A percentile compares a stretch with the other conserved stretches of the same genome.
phyloP scores from a whole-genome alignment of 2,797 vertebrate genomes.

The Prionace glauca region DNA sequence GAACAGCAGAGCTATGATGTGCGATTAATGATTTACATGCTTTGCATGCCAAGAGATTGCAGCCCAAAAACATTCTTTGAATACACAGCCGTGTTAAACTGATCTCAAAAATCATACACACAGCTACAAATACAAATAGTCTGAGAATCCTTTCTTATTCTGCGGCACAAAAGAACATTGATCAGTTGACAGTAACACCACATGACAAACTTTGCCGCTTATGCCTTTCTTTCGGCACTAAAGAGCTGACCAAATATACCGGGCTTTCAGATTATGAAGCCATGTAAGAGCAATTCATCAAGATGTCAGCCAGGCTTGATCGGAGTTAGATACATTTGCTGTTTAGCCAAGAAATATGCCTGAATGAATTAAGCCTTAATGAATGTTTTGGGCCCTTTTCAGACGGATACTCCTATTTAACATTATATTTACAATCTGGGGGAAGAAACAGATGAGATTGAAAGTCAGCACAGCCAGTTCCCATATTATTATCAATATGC shows the following conservation, averaged over 20 bases:
- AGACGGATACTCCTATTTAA: constrained; percentile 22
- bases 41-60: constrained; percentile 4
- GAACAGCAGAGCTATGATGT: constrained; percentile 21
- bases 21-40: constrained; percentile 24
- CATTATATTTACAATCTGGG: not conserved
- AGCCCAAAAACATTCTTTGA: not conserved
- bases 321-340: constrained; percentile 7
- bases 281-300: constrained; percentile 36
- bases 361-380: constrained; percentile 23
- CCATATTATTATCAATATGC: not conserved
- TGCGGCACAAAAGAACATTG: not conserved
- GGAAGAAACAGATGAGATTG: not conserved
- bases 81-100: not conserved
- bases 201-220: constrained; percentile 31
- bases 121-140: not conserved
- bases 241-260: constrained; percentile 30
- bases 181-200: constrained; percentile 16
- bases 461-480: not conserved
- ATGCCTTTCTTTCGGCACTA: constrained; percentile 14
- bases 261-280: constrained; percentile 34
- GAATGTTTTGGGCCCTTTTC: constrained; percentile 32
- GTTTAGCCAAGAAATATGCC: constrained; percentile 32
- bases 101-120: not conserved
- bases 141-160: not conserved
- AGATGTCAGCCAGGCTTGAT: constrained; percentile 35